These are phyloP conservation scores for Apodemus agrarius DNA, from an alignment of 2,797 vertebrate genomes.

Conservation along the genomic window DNA sequence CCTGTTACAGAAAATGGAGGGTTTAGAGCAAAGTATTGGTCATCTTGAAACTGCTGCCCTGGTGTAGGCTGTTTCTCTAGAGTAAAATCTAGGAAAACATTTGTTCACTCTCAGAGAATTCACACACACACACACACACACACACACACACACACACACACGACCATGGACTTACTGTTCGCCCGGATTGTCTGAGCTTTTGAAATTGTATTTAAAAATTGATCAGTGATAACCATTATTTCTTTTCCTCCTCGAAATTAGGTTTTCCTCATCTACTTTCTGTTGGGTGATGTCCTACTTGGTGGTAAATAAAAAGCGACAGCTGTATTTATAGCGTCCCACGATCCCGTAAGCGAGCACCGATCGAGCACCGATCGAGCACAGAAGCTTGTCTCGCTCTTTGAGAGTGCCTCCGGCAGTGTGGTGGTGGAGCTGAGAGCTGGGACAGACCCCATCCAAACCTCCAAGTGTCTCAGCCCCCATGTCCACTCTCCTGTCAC, in stretches of 20 bases:
- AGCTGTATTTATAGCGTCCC: conserved; percentile 34
- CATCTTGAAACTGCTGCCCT: background rate
- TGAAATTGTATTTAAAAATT: conserved; percentile 73
- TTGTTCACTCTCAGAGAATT: background rate
- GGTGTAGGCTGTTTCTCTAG: background rate
- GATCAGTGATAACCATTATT: conserved; percentile 49
- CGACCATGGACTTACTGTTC: background rate
- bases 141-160: background rate
- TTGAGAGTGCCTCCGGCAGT: background rate
- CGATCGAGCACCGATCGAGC: background rate
- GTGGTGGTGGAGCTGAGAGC: background rate
- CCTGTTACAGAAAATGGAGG: conserved; percentile 53
- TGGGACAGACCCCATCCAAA: background rate
- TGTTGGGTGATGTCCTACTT: background rate
- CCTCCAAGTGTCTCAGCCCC: background rate
- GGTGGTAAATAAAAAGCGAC: conserved; percentile 33
- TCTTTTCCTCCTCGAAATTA: conserved; percentile 46
- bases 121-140: background rate
- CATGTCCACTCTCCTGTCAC: background rate
- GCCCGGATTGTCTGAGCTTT: background rate
- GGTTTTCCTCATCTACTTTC: conserved; percentile 38
- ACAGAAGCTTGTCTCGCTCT: background rate
- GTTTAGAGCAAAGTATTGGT: background rate
- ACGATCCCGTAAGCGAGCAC: background rate
- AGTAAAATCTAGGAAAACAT: conserved; percentile 27